Conservation (phyloP, 2,113 vertebrate species). For the Catharus fuscescens region DNA sequence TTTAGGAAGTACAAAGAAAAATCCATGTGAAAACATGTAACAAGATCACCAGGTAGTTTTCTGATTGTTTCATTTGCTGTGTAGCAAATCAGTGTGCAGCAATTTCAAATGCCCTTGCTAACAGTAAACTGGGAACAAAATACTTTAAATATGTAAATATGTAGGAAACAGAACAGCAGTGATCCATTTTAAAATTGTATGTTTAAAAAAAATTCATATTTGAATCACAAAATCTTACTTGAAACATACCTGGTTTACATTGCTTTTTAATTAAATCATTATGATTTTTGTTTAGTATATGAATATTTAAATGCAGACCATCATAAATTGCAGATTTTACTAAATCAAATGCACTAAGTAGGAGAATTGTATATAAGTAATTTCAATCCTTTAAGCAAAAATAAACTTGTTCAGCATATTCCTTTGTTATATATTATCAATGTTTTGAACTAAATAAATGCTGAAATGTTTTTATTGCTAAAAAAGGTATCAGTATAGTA, state of each 20-base stretch:
- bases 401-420: background rate
- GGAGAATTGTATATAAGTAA: background rate
- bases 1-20: background rate
- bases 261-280: background rate
- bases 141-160: background rate
- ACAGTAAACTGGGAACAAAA: background rate
- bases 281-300: background rate
- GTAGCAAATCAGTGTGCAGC: background rate
- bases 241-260: background rate
- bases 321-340: background rate
- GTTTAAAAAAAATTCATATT: background rate
- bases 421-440: background rate
- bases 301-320: background rate
- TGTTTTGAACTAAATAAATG: background rate
- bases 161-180: background rate
- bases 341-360: background rate
- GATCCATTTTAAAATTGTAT: background rate
- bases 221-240: background rate
- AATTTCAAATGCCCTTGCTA: background rate
- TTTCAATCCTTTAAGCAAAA: background rate
- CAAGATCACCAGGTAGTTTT: background rate
- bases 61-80: background rate
- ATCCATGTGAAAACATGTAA: background rate
- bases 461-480: background rate
- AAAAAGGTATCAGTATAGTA: background rate